phyloP scores from a whole-genome alignment of 2,113 vertebrate genomes.

The Ciconia stormi region DNA sequence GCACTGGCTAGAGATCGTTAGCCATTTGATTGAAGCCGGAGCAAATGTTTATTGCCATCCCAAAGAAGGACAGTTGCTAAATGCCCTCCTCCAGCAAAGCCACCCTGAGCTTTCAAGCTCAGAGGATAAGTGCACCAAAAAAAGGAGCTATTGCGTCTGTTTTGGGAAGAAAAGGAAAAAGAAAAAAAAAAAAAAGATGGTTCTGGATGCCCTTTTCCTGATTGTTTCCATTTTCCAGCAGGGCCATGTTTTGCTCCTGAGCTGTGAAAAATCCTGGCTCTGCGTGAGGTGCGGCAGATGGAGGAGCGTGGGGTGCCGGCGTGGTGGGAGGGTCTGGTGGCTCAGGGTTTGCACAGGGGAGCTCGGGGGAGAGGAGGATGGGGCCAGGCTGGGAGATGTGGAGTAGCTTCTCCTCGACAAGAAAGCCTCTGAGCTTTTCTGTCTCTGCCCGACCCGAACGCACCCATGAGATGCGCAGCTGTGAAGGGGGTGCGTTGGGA shows the following conservation, averaged over 20 bases:
- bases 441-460: fast-evolving
- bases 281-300: neutral
- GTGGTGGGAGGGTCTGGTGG: neutral
- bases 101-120: neutral
- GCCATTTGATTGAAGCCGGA: neutral
- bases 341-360: neutral
- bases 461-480: neutral
- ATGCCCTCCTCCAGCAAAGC: neutral
- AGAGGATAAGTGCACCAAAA: neutral
- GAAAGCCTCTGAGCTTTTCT: neutral
- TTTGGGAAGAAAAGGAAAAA: neutral
- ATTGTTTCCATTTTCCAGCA: neutral
- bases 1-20: neutral
- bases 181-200: fast-evolving
- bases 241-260: neutral
- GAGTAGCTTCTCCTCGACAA: neutral
- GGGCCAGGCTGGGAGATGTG: neutral
- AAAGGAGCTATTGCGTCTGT: neutral
- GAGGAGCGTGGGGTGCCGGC: neutral
- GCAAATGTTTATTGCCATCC: neutral
- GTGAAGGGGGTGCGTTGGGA: neutral
- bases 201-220: neutral
- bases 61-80: neutral
- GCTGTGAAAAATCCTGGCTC: neutral
- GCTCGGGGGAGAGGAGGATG: neutral